phyloP scores from a whole-genome alignment of 2,797 vertebrate genomes.

The Dendrocincla fuliginosa region DNA sequence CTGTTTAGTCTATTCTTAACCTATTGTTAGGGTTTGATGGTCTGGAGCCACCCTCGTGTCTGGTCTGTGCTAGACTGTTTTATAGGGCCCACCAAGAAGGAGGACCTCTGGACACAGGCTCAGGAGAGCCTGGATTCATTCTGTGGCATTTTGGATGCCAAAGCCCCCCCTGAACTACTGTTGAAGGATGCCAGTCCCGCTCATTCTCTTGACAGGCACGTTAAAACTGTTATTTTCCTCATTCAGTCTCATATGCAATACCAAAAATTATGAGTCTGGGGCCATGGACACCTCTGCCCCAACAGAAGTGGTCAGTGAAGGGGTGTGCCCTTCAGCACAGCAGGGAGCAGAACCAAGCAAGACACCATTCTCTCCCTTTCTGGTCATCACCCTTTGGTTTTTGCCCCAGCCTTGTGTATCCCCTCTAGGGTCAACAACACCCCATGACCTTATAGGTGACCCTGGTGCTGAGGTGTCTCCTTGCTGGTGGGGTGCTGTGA shows the following conservation, averaged over 20 bases:
- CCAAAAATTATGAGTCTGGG: neutral
- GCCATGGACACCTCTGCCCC: neutral
- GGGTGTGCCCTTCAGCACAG: neutral
- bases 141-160: neutral
- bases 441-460: accelerated
- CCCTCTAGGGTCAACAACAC: neutral
- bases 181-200: neutral
- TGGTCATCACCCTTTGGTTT: neutral
- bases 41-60: neutral
- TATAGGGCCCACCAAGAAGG: constrained; percentile 6
- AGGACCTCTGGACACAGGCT: neutral
- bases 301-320: neutral
- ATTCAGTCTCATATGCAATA: neutral
- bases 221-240: neutral
- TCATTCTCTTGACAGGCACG: neutral
- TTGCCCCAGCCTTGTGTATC: accelerated
- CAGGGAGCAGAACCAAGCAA: neutral
- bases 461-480: neutral
- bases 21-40: constrained; percentile 2
- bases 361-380: neutral
- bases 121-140: neutral
- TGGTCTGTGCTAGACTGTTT: neutral
- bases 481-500: neutral
- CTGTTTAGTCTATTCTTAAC: constrained; percentile 61
- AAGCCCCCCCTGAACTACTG: neutral